Conservation (phyloP, 2,888 invertebrate genomes). For the Dusona sp. region DNA sequence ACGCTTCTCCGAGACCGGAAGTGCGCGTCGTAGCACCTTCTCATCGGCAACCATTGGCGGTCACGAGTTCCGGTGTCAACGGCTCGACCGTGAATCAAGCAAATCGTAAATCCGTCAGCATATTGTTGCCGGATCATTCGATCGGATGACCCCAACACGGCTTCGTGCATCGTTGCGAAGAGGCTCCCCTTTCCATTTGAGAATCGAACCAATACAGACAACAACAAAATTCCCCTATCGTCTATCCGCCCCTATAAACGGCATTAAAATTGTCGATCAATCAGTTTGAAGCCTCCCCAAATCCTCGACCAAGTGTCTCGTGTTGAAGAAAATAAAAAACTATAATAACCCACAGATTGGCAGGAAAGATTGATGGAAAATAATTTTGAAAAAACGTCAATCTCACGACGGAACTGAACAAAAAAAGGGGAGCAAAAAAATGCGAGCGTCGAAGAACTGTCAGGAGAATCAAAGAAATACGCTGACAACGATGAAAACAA, state of each 20-base stretch:
- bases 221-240: constrained; percentile 23
- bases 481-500: constrained; percentile 8
- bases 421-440: constrained; percentile 26
- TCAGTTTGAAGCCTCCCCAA: constrained; percentile 12
- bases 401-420: not conserved
- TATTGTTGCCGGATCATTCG: constrained; percentile 80
- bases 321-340: not conserved
- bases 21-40: constrained; percentile 81
- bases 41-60: constrained; percentile 76
- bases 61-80: constrained; percentile 60
- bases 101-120: constrained; percentile 83
- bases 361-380: constrained; percentile 2
- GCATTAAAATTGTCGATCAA: not conserved
- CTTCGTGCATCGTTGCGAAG: constrained; percentile 80
- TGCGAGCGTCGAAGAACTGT: constrained; percentile 3
- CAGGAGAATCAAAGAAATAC: not conserved
- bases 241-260: not conserved
- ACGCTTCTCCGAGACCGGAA: constrained; percentile 80
- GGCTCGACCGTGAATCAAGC: constrained; percentile 57
- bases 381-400: not conserved
- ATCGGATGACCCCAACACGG: constrained; percentile 81
- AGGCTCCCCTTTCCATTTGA: constrained; percentile 76
- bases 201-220: constrained; percentile 42
- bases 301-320: constrained; percentile 11
- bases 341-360: not conserved